Base-by-base conservation (phyloP, 1,140 invertebrate species). In the Drosophila rhopaloa region DNA sequence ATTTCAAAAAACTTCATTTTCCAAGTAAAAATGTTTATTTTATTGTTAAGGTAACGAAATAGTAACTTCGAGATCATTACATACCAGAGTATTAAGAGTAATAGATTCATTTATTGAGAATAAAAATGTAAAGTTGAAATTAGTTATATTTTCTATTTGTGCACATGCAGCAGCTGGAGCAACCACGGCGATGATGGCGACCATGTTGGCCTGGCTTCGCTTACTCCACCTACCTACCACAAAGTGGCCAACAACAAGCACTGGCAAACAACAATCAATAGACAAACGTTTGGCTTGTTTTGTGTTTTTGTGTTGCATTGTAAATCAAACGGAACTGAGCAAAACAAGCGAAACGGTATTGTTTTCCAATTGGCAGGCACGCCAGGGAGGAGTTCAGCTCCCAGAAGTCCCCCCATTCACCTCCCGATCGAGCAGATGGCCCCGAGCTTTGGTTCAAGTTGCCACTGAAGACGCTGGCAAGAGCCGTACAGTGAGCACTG, bases 301-400 rank as follows among this genome's bases (percentile, higher is more conserved):
- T 60, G 9, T 48, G 59, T 56, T 77, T 82, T 68, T 74, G 41
- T 71, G 71, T 48, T 77, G 76, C 73, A 89, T 88, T 83, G 85
- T 89, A 88, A 88, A 88, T 88, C 84, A 88, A 88, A 88, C 84
- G 84, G 80, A 89, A 84, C 84, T 79, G 62, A 71, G 74, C 74
- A 56, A 86, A 89, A 88, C 84, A 89, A 88, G 80, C 63, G 77
- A 88, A 88, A 88, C 84, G 80, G 84, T 88, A 88, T 88, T 88
- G 84, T 89, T 88, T 58, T 88, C 71, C 84, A 86, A 86, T 86
- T 86, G 83, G 76, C 84, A 75, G 78, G 55, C 77, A 76, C 19
- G 60, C 60, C 56, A 57, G 84, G 83, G 83, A 89, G 83, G 83
- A 89, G 83, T 59, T 68, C 73, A 63, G 46, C 41, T 19, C 46